Evolutionary conservation across 2,113 vertebrate species (phyloP).

Genomic region (Planiliza haematocheilus): DNA sequence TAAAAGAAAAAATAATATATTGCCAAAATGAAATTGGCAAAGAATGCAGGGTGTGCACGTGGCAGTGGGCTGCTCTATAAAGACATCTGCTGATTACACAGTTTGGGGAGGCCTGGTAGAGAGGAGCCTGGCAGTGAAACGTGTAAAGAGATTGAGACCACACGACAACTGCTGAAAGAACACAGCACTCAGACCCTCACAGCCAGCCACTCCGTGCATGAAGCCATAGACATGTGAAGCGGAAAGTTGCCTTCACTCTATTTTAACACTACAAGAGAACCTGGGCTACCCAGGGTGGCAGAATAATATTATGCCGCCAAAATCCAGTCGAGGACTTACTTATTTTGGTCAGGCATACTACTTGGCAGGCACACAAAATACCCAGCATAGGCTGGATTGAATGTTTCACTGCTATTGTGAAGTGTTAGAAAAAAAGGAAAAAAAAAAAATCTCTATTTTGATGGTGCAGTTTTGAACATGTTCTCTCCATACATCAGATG

Average conservation of each 20-base stretch:
- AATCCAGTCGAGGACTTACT: slow-evolving; percentile 68
- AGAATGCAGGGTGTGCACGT: slow-evolving; percentile 65
- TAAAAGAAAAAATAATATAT: slow-evolving; percentile 57
- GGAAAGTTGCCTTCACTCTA: slow-evolving; percentile 68
- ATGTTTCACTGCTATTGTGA: slow-evolving; percentile 40
- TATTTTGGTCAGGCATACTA: slow-evolving; percentile 52
- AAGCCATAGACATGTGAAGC: slow-evolving; percentile 68
- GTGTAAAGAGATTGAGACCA: slow-evolving; percentile 78
- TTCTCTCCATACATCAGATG: slow-evolving; percentile 29
- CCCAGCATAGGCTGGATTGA: slow-evolving; percentile 27
- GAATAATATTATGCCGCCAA: slow-evolving; percentile 63
- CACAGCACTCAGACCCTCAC: slow-evolving; percentile 62
- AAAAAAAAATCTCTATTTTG: slow-evolving; percentile 22
- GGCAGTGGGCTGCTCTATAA: slow-evolving; percentile 72
- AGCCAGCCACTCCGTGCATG: slow-evolving; percentile 69
- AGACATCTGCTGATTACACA: slow-evolving; percentile 85
- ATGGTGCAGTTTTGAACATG: slow-evolving; percentile 31
- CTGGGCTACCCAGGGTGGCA: slow-evolving; percentile 65
- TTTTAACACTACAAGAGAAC: slow-evolving; percentile 69
- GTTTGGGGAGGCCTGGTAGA: slow-evolving; percentile 75
- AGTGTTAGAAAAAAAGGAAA: slow-evolving; percentile 12
- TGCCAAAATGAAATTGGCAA: slow-evolving; percentile 72
- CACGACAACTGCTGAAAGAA: slow-evolving; percentile 73
- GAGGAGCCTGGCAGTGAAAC: slow-evolving; percentile 75
- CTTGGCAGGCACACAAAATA: slow-evolving; percentile 53